A percentile compares a stretch with the other conserved stretches of the same genome.
Evolutionary conservation across 2,113 vertebrate genomes (phyloP).

Genomic region (Colistium nudipinnis): DNA sequence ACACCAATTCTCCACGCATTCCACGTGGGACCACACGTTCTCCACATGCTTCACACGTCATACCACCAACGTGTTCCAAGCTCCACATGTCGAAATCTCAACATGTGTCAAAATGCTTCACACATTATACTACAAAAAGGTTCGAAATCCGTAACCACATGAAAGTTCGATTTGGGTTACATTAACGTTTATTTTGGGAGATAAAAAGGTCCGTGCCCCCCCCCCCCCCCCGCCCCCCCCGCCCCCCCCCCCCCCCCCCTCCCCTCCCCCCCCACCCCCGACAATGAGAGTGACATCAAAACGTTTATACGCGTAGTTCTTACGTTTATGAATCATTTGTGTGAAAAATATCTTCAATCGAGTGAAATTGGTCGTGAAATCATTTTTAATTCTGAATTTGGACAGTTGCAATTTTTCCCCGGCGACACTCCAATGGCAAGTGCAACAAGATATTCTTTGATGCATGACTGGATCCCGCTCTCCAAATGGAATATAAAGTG

Average conservation of each 20-base stretch:
- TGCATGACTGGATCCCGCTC: conserved; percentile 71
- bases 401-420: conserved; percentile 55
- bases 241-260: not conserved
- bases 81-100: too few species aligned
- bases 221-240: not conserved
- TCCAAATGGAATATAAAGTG: conserved; percentile 82
- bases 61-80: too few species aligned
- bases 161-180: too few species aligned
- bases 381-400: conserved; percentile 73
- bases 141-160: too few species aligned
- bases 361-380: conserved; percentile 74
- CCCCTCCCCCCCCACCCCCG: too few species aligned
- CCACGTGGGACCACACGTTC: too few species aligned
- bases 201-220: too few species aligned
- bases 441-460: conserved; percentile 72
- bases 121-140: too few species aligned
- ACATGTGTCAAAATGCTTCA: too few species aligned
- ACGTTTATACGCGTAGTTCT: conserved; percentile 14
- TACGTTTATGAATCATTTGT: conserved; percentile 38
- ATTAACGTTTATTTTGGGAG: too few species aligned
- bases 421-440: conserved; percentile 66
- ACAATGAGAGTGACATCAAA: not conserved
- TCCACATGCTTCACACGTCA: too few species aligned
- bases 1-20: too few species aligned
- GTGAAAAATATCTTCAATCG: conserved; percentile 58